Evolutionary conservation across 2,888 invertebrate species (phyloP).

Genomic region (Cenopis cana): DNA sequence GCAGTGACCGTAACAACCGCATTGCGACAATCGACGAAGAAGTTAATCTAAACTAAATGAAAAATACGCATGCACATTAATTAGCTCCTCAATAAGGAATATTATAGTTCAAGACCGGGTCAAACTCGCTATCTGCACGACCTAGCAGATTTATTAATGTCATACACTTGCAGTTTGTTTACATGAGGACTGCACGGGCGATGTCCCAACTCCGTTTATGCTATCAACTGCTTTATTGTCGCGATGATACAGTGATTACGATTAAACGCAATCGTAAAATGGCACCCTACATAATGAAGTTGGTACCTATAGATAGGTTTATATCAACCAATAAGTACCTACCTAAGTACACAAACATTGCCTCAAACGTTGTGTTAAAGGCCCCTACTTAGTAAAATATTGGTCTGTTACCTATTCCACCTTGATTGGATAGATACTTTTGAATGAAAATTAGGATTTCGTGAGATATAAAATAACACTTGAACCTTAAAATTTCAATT

Average conservation of each 20-base stretch:
- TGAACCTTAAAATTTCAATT: too few species aligned
- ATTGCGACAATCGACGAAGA: not conserved
- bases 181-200: constrained; percentile 47
- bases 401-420: too few species aligned
- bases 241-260: constrained; percentile 21
- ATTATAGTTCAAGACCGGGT: constrained; percentile 56
- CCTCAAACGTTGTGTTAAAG: not conserved
- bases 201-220: constrained; percentile 34
- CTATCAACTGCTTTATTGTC: constrained; percentile 26
- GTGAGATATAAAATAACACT: too few species aligned
- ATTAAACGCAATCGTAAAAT: constrained; percentile 5
- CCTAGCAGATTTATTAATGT: constrained; percentile 68
- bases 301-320: too few species aligned
- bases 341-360: not conserved
- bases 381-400: too few species aligned
- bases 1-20: not conserved
- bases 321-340: not conserved
- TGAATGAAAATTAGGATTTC: too few species aligned
- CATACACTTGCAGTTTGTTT: constrained; percentile 60
- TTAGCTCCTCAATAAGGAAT: constrained; percentile 36
- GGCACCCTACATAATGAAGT: not conserved
- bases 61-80: constrained; percentile 12
- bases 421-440: too few species aligned
- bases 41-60: not conserved
- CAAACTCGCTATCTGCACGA: constrained; percentile 61